phyloP scores from a whole-genome alignment of 2,888 invertebrate species.

The Sclerodermus sp. region DNA sequence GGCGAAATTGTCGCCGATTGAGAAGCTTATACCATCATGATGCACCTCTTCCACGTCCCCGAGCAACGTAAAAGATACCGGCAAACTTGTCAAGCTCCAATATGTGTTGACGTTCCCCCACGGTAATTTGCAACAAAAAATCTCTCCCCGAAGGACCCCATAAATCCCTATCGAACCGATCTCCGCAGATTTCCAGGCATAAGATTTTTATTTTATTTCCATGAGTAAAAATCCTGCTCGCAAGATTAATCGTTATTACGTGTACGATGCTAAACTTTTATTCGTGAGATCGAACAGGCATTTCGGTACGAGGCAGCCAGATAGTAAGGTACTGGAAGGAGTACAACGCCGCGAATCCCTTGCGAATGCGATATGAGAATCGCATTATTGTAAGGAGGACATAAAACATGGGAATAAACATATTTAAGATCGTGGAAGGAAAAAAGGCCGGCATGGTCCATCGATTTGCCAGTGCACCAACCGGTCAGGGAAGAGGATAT shows the following conservation, averaged over 20 bases:
- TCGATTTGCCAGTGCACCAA: conserved; percentile 22
- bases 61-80: no score
- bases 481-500: conserved; percentile 3
- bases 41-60: conserved; percentile 19
- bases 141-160: no score
- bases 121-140: no score
- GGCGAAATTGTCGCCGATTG: conserved; percentile 29
- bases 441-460: conserved; percentile 19
- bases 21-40: conserved; percentile 32
- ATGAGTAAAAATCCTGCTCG: neutral
- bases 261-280: conserved; percentile 21
- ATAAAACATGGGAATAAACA: conserved; percentile 43
- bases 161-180: no score
- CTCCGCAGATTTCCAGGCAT: no score
- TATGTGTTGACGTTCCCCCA: no score
- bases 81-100: no score
- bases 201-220: no score
- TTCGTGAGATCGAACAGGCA: conserved; percentile 15
- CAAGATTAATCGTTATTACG: conserved; percentile 25
- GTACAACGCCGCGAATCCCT: conserved; percentile 24
- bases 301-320: conserved; percentile 19
- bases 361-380: conserved; percentile 35
- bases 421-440: conserved; percentile 29
- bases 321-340: conserved; percentile 13
- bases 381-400: conserved; percentile 38